These are phyloP conservation scores for Orientallactaga sibirica DNA, from an alignment of 2,797 vertebrate species.

Conservation along the genomic window DNA sequence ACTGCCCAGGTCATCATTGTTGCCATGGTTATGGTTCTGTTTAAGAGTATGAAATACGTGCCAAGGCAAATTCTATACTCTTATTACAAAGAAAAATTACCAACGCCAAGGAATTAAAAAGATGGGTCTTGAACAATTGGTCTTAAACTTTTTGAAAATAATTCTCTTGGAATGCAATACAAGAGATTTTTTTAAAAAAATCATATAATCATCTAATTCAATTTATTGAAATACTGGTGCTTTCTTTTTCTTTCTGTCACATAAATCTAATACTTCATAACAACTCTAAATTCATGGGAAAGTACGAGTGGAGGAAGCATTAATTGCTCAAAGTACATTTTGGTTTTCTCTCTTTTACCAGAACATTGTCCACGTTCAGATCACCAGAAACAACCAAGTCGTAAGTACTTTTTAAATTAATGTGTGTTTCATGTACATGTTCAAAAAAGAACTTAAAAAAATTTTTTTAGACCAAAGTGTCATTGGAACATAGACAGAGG, in stretches of 20 bases:
- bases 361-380: conserved; percentile 52
- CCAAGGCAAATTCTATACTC: conserved; percentile 43
- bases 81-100: conserved; percentile 47
- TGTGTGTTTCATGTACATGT: neutral
- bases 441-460: neutral
- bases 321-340: conserved; percentile 34
- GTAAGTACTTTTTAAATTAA: conserved; percentile 68
- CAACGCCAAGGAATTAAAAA: conserved; percentile 1
- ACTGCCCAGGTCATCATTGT: neutral
- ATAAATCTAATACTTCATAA: conserved; percentile 18
- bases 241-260: conserved; percentile 50
- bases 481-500: neutral
- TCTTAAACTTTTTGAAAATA: conserved; percentile 7
- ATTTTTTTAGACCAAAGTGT: neutral
- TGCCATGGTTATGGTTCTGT: neutral
- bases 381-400: conserved; percentile 32
- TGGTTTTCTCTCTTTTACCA: conserved; percentile 33
- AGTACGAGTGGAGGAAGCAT: conserved; percentile 4
- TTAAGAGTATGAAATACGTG: neutral
- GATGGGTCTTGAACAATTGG: neutral
- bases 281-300: conserved; percentile 32
- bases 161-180: neutral
- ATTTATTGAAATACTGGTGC: conserved; percentile 20
- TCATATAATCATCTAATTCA: neutral
- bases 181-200: conserved; percentile 1